Base-by-base conservation (phyloP, 2,113 vertebrate species). In the Syngnathus typhle region DNA sequence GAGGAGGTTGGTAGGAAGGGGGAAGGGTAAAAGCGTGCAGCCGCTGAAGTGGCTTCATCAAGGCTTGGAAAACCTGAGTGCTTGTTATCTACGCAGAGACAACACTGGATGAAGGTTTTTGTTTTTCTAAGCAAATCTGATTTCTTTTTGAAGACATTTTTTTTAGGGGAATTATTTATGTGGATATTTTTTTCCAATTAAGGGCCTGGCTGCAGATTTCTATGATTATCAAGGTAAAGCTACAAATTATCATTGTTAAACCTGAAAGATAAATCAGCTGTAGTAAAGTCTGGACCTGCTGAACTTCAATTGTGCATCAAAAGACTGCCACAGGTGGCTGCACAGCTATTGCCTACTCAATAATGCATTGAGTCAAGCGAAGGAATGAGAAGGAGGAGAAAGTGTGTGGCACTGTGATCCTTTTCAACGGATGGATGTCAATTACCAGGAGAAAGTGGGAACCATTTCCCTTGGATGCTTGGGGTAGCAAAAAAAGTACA, bases 301-400 rank as follows among this genome's bases (percentile, higher is more conserved):
- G 56, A 68, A 68, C 27, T 1, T 47, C 39, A 51, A 41, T 27
- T 39, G 5, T 7, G 46, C 46, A 49, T 7, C 46, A 15, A 6
- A 49, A 18, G 69, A 67, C 72, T 63, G 80, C 67, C 69, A 76
- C 76, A 76, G 77, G 73, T 78, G 74, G n/a, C 81, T 70, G 79
- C 73, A 52, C 73, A 65, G 72, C 69, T 71, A 79, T 73, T 39
- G 21, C 60, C 72, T 83, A 1, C 60, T 91, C 80, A 90, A 90
- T 90, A 85, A 91, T 90, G 84, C 67, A 89, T 76, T 15, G 15
- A 68, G 1, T 81, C 47, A 10, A 69, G 73, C 52, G 62, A 56
- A 44, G 75, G 70, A 70, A 73, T 71, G 71, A 72, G 64, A 37
- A 70, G 63, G n/a, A 73, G 71, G 79, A 79, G 80, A 80, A 81